A percentile compares a stretch with the other conserved stretches of the same genome.
Evolutionary conservation across 2,888 invertebrate species (phyloP).

Genomic region (Branchellion lobata): DNA sequence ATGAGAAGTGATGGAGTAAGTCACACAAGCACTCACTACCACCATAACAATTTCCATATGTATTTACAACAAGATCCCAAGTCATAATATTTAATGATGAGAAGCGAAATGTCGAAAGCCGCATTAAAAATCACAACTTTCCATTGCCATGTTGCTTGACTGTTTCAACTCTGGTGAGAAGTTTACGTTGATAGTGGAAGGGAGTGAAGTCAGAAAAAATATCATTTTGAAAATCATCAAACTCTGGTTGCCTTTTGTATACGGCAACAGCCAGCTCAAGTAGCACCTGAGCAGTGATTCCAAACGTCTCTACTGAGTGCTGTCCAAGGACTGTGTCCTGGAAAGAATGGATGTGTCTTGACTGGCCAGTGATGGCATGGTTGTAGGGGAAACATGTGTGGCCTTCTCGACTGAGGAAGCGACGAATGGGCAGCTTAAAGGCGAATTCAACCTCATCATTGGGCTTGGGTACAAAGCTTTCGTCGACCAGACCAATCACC

Average conservation of each 20-base stretch:
- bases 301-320: slow-evolving; percentile 54
- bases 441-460: slow-evolving; percentile 58
- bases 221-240: slow-evolving; percentile 18
- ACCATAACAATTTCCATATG: too few relatives aligned
- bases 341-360: slow-evolving; percentile 52
- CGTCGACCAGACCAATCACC: slow-evolving; percentile 56
- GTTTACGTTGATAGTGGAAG: slow-evolving; percentile 18
- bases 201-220: neutral
- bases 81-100: too few relatives aligned
- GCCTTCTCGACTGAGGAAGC: slow-evolving; percentile 53
- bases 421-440: slow-evolving; percentile 56
- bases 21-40: too few relatives aligned
- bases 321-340: slow-evolving; percentile 52
- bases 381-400: slow-evolving; percentile 29
- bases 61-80: too few relatives aligned
- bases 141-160: neutral
- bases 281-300: slow-evolving; percentile 55
- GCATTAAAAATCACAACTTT: slow-evolving; percentile 25
- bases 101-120: too few relatives aligned
- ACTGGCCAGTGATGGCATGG: slow-evolving; percentile 23
- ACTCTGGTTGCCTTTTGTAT: slow-evolving; percentile 44
- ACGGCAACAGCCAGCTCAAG: slow-evolving; percentile 53
- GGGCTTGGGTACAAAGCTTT: slow-evolving; percentile 54
- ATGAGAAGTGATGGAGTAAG: too few relatives aligned
- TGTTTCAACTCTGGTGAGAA: neutral